Base-by-base conservation (phyloP, 2,797 vertebrate genomes). In the Sarcoramphus papa region DNA sequence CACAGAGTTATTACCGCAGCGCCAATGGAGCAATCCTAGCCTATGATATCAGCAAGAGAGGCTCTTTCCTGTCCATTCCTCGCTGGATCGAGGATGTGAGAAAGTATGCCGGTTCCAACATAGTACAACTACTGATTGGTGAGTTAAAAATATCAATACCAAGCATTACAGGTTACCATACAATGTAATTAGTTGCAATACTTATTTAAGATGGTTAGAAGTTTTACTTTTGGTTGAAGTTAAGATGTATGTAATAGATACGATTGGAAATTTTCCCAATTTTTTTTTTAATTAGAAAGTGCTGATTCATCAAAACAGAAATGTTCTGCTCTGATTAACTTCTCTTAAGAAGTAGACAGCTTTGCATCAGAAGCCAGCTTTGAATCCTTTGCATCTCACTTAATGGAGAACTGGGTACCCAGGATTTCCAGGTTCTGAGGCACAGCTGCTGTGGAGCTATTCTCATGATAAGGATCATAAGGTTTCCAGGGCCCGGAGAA, bases 1-100 rank as follows among this genome's bases (percentile, higher is more conserved):
- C 99, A 0, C 99, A 99, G 98, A 99, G 98, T 67, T 99, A 99
- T 45, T 99, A 99, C 80, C 98, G 98, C 91, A 99, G 98, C 76
- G 98, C 98, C 90, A 99, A 98, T 2, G 99, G 99, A 22, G 99
- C 99, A 91, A 98, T 99, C 97, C 98, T 99, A 4, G 98, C 99
- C 8, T 99, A 99, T 0, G 99, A 99, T 96, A 99, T 99, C 97
- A 99, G 98, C 95, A 99, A 98, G 96, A 98, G 95, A 60, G 96
- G 98, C 68, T 97, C 98, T 25, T 99, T 99, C 96, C 96, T 98
- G 82, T 98, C 99, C 3, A 98, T 99, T 92, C 99, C 99, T 56
- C 98, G 97, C 97, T 99, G 99, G 99, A 99, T 99, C 70, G 98
- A 99, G 95, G 99, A 99, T 10, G 98, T 99, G 48, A 97, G 98